Evolutionary conservation across 2,797 vertebrate species (phyloP), one percentile per base, ranked within the genome.

Genomic region (Hephaestus fuliginosus): DNA sequence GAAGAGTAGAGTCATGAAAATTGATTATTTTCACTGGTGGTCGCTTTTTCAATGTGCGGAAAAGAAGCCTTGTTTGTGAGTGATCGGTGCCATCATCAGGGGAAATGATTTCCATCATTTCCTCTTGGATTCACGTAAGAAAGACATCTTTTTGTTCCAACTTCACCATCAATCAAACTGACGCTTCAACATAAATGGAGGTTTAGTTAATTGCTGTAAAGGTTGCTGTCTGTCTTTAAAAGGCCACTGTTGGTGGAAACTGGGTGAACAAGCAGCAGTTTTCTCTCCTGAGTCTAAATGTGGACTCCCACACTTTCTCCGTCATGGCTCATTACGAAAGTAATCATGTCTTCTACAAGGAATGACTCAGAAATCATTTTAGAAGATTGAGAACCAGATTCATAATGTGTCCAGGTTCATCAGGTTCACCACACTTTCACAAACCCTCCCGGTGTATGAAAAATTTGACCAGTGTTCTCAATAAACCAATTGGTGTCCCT

Each of bases 91-190:
- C 48, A 44, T 36, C 8, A 12, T 55, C 25, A 25, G 25, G 18
- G 5, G 20, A 58, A 65, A 25, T 28, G 7, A 33, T 44, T 73
- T 52, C 30, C 9, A 25, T 1, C 1, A 6, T 7, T 51, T 56
- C 53, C 49, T 70, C 17, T 15, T 36, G 46, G 30, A 80, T 48
- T 49, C 6, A 67, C 8, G 49, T 18, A 56, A 72, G 70, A 52
- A 68, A 28, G 2, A 65, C 1, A 44, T 22, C 7, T 43, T 62
- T 75, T 60, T 77, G 9, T 20, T 33, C 33, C 15, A 18, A 41
- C 18, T 62, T 70, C n/a, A 14, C 41, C 65, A 71, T 75, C n/a
- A 56, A n/a, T 85, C 70, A 75, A 79, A n/a, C 36, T 70, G 66
- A 64, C 17, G 2, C 20, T 36, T 49, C 10, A 18, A 43, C 15